Evolutionary conservation across 2,113 vertebrate species (phyloP).

Genomic region (Etia nguti): DNA sequence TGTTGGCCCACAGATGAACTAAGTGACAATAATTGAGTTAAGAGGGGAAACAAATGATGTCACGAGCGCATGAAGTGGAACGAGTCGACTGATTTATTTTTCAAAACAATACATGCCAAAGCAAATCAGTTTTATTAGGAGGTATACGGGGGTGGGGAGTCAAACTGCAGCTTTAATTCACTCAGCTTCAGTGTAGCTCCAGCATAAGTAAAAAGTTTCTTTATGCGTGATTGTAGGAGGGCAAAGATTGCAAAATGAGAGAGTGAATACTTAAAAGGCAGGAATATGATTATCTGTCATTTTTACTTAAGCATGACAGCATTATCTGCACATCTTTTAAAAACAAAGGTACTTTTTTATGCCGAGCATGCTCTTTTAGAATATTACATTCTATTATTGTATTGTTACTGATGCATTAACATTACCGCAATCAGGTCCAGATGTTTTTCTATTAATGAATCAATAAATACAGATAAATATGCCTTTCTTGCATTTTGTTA

Average conservation of each 20-base stretch:
- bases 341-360: background rate
- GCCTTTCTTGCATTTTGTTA: background rate
- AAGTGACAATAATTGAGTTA: slow-evolving; percentile 77
- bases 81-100: slow-evolving; percentile 67
- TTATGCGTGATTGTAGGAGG: background rate
- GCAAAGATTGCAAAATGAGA: background rate
- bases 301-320: background rate
- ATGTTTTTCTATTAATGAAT: background rate
- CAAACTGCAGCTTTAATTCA: slow-evolving; percentile 3
- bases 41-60: slow-evolving; percentile 72
- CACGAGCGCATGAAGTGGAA: slow-evolving; percentile 67
- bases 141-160: background rate
- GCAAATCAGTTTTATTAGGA: slow-evolving; percentile 61
- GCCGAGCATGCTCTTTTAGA: background rate
- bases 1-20: slow-evolving; percentile 68
- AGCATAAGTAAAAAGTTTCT: background rate
- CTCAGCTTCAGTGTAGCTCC: background rate
- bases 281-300: background rate
- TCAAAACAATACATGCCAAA: slow-evolving; percentile 68
- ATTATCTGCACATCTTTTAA: background rate
- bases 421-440: background rate
- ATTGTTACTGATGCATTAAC: background rate
- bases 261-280: background rate
- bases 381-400: background rate
- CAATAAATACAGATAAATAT: background rate